A percentile compares a stretch with the other conserved stretches of the same genome.
These are phyloP conservation scores for Branchellion lobata DNA, from an alignment of 2,888 invertebrate genomes.

Conservation along the genomic window DNA sequence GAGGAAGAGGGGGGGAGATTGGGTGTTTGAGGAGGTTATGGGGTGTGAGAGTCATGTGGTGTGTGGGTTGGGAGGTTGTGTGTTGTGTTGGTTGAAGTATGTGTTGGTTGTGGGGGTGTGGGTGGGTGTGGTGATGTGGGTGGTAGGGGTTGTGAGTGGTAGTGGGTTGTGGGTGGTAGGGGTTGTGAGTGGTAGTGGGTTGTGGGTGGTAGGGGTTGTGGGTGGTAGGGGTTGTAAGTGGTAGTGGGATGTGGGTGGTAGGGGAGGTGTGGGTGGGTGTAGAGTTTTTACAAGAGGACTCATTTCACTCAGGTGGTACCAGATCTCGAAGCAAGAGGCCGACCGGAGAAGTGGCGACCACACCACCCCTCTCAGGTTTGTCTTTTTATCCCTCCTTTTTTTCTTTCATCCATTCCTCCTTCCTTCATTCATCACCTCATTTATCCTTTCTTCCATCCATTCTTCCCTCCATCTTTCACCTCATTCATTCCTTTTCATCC, in stretches of 20 bases:
- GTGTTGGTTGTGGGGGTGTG: too few relatives aligned
- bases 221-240: constrained; percentile 69
- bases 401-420: not conserved
- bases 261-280: too few relatives aligned
- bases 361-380: constrained; percentile 78
- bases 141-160: too few relatives aligned
- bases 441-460: constrained; percentile 47
- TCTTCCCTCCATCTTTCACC: not conserved
- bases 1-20: not conserved
- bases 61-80: constrained; percentile 68
- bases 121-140: not conserved
- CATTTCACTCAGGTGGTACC: constrained; percentile 94
- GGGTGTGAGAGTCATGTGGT: constrained; percentile 50
- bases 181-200: not conserved
- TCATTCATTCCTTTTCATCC: not conserved
- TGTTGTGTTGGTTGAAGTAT: not conserved
- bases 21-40: not conserved
- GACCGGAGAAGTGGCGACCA: constrained; percentile 86
- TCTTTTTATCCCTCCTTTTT: not conserved
- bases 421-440: not conserved
- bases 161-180: not conserved
- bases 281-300: too few relatives aligned
- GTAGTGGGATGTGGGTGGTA: not conserved
- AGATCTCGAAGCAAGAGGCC: constrained; percentile 95
- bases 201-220: not conserved